Evolutionary conservation across 1,140 invertebrate genomes (phyloP).

Genomic region (Polypedilum pembai): DNA sequence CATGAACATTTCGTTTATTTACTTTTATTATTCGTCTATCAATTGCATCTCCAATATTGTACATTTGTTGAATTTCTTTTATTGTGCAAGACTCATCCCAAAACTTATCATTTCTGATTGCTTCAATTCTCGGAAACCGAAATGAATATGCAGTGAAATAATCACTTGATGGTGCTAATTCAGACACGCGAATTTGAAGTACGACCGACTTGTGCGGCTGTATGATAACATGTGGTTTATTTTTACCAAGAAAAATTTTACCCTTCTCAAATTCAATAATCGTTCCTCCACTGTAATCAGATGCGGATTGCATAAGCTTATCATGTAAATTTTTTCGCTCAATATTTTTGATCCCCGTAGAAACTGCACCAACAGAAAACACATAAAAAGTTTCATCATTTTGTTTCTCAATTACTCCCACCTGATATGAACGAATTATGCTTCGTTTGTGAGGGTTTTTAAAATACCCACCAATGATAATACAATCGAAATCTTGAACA

Average conservation of each 20-base stretch:
- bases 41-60: slow-evolving; percentile 34
- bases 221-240: slow-evolving; percentile 78
- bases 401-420: slow-evolving; percentile 55
- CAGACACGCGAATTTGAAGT: slow-evolving; percentile 74
- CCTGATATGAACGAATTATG: slow-evolving; percentile 70
- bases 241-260: slow-evolving; percentile 49
- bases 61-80: slow-evolving; percentile 60
- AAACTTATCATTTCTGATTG: slow-evolving; percentile 73
- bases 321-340: slow-evolving; percentile 55
- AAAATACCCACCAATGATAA: slow-evolving; percentile 84
- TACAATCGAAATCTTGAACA: slow-evolving; percentile 77
- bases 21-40: slow-evolving; percentile 52
- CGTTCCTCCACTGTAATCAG: slow-evolving; percentile 40
- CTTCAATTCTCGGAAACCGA: slow-evolving; percentile 75
- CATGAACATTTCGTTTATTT: slow-evolving; percentile 50
- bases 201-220: slow-evolving; percentile 71
- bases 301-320: slow-evolving; percentile 57
- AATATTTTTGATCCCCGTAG: slow-evolving; percentile 53
- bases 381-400: slow-evolving; percentile 40
- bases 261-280: slow-evolving; percentile 41
- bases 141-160: slow-evolving; percentile 69
- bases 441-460: slow-evolving; percentile 57
- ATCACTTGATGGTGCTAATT: slow-evolving; percentile 61
- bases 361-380: slow-evolving; percentile 57
- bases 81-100: slow-evolving; percentile 68